phyloP scores from a whole-genome alignment of 2,888 invertebrate genomes.

The Nycteola revayana region DNA sequence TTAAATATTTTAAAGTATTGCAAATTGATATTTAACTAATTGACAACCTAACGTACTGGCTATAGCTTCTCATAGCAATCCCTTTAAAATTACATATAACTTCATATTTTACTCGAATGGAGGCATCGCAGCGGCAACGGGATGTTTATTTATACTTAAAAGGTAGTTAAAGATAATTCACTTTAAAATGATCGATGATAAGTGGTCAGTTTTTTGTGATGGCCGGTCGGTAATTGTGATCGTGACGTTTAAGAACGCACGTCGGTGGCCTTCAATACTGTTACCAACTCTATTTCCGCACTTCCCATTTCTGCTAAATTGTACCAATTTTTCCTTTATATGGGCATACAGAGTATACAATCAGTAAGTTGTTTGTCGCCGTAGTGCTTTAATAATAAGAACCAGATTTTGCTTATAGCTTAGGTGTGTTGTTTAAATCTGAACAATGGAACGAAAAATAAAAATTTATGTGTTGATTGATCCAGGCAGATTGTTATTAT shows the following conservation, averaged over 20 bases:
- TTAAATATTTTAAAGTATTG: too few relatives aligned
- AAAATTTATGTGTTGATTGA: too few relatives aligned
- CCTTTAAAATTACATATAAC: conserved; percentile 24
- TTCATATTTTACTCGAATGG: conserved; percentile 21
- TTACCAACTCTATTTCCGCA: conserved; percentile 45
- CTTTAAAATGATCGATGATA: conserved; percentile 54
- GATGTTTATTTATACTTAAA: conserved; percentile 35
- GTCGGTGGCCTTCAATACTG: conserved; percentile 35
- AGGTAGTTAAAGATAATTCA: conserved; percentile 51
- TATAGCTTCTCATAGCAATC: conserved; percentile 26
- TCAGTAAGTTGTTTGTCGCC: too few relatives aligned
- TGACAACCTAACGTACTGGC: too few relatives aligned
- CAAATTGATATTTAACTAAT: too few relatives aligned
- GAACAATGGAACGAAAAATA: too few relatives aligned
- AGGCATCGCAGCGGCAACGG: conserved; percentile 22
- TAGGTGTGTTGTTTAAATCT: too few relatives aligned
- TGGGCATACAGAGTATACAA: too few relatives aligned
- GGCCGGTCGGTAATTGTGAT: conserved; percentile 34
- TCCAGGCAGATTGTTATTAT: too few relatives aligned
- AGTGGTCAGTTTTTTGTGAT: conserved; percentile 46
- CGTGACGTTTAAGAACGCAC: conserved; percentile 20
- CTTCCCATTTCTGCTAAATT: conserved; percentile 33
- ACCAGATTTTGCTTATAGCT: too few relatives aligned
- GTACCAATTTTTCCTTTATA: conserved; percentile 16
- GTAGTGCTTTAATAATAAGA: too few relatives aligned